These are phyloP conservation scores for Cervus canadensis DNA, from an alignment of 2,113 vertebrate species.

Conservation along the genomic window DNA sequence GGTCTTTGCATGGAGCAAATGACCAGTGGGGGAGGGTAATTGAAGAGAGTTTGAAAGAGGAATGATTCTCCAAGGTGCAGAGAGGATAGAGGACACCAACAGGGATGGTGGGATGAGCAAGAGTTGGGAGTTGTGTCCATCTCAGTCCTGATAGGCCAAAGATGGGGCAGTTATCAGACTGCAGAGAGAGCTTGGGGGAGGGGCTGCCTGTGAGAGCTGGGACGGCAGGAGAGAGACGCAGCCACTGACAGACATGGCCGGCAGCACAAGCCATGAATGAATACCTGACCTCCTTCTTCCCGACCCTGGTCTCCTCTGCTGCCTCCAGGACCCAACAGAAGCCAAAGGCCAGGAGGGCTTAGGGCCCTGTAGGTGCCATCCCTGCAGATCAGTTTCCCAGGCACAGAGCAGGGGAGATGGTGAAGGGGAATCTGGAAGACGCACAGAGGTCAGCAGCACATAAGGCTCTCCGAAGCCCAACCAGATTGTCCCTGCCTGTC, in stretches of 20 bases:
- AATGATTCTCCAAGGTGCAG: background rate
- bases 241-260: background rate
- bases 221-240: background rate
- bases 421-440: too few relatives aligned
- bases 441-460: background rate
- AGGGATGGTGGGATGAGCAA: background rate
- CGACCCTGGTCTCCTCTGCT: background rate
- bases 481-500: background rate
- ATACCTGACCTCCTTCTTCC: too few relatives aligned
- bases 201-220: accelerated
- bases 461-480: accelerated
- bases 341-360: background rate
- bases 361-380: background rate
- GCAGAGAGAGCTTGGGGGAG: too few relatives aligned
- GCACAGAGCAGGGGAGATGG: background rate
- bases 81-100: background rate
- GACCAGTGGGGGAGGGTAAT: background rate
- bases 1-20: background rate
- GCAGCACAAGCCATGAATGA: accelerated
- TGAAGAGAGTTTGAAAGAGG: background rate
- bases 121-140: background rate
- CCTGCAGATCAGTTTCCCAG: background rate
- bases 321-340: background rate
- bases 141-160: background rate
- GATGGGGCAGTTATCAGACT: background rate